Conservation (phyloP, 2,888 invertebrate species). For the Macrophya annulata region DNA sequence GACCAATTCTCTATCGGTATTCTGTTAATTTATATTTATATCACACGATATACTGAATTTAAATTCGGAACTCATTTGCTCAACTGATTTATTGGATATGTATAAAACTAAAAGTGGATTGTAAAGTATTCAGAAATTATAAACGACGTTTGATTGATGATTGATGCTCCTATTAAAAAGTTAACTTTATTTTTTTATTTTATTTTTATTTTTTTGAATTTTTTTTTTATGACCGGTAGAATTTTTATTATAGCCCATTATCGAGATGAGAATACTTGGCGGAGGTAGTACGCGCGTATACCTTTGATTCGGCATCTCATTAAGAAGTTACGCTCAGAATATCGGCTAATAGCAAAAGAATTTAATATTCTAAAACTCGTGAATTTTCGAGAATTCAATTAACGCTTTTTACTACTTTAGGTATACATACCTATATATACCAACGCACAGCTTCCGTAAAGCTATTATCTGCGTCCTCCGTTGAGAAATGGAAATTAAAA, state of each 20-base stretch:
- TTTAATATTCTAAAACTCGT: constrained; percentile 40
- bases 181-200: background rate
- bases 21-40: background rate
- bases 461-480: constrained; percentile 19
- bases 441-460: constrained; percentile 1
- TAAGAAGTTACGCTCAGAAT: constrained; percentile 8
- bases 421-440: no score
- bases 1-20: background rate
- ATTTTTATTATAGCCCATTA: background rate
- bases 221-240: background rate
- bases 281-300: background rate
- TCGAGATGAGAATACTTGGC: constrained; percentile 24
- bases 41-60: background rate
- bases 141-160: constrained; percentile 19
- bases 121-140: background rate
- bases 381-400: constrained; percentile 35
- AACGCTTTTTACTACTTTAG: constrained; percentile 13
- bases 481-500: constrained; percentile 25
- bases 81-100: background rate
- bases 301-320: constrained; percentile 23
- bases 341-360: constrained; percentile 37
- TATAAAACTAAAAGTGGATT: background rate
- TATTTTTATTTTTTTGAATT: no score
- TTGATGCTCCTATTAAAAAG: background rate
- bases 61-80: background rate